A percentile compares a stretch with the other conserved stretches of the same genome.
These are phyloP conservation scores for Parus major DNA, from an alignment of 2,113 vertebrate genomes.

Conservation along the genomic window DNA sequence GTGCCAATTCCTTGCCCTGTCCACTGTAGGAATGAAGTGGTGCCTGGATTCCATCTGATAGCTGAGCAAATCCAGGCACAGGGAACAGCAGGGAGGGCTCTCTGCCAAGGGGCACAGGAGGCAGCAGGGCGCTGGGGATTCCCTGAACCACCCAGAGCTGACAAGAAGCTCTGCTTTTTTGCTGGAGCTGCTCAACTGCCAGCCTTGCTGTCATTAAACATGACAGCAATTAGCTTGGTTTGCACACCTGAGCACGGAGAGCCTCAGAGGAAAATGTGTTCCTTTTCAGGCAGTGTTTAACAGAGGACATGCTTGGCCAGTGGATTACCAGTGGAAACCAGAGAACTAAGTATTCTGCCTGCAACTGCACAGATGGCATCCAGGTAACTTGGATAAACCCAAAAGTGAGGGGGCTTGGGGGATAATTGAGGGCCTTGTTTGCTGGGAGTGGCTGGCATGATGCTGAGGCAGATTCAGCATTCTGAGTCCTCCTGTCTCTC, in stretches of 20 bases:
- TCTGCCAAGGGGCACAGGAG: background rate
- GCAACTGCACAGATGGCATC: slow-evolving; percentile 80
- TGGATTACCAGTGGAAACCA: slow-evolving; percentile 81
- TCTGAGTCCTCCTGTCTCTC: background rate
- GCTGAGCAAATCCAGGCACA: rapidly evolving
- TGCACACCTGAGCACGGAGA: background rate
- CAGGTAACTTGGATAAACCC: slow-evolving; percentile 68
- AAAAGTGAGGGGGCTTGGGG: background rate
- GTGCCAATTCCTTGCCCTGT: background rate
- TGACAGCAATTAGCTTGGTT: background rate
- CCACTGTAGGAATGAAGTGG: background rate
- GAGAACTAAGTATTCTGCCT: slow-evolving; percentile 72
- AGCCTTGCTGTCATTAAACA: slow-evolving; percentile 10
- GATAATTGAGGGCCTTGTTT: background rate
- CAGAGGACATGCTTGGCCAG: slow-evolving; percentile 42
- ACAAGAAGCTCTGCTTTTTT: background rate
- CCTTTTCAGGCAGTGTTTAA: slow-evolving; percentile 79
- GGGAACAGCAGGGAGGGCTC: background rate
- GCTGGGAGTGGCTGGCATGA: background rate
- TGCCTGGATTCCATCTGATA: background rate
- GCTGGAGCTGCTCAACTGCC: background rate
- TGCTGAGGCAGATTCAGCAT: background rate
- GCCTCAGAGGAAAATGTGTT: slow-evolving; percentile 46
- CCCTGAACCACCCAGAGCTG: background rate
- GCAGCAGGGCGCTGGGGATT: background rate